Evolutionary conservation across 2,113 vertebrate species (phyloP), one percentile per base, ranked within the genome.

Genomic region (Columba livia): DNA sequence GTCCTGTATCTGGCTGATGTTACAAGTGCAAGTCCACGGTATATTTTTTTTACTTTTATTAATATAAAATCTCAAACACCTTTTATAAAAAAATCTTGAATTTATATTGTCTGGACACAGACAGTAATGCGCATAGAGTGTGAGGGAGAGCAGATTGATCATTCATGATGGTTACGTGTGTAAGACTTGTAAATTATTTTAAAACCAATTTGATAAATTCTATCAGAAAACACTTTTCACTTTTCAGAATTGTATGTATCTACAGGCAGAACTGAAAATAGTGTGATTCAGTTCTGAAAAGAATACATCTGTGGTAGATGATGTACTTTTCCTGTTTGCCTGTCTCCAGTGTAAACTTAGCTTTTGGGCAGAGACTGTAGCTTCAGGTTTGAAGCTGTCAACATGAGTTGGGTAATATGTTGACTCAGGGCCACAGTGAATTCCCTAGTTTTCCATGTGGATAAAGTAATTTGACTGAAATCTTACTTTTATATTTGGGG

Each of bases 291-390:
- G 25, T 67, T 64, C 60, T 93, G 51, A 47, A 94, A 66, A 94
- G 74, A 85, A 90, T 94, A 60, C 32, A 5, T 82, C 78, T 89
- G 84, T 89, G 81, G 81, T 85, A 62, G 82, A 73, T 93, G 61
- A 85, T 96, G 81, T 89, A 69, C 84, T 90, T 94, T 93, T 90
- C 88, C 88, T 96, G 85, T 97, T 96, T 96, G 79, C 82, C 79
- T 88, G 92, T 86, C 85, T 74, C 85, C 78, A 70, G 82, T 85
- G 87, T 91, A 93, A 96, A 96, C 85, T 88, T 94, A 77, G 89
- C 78, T 94, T 96, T 93, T 79, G 93, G 85, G 78, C 87, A 93
- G 85, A 85, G 70, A 93, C 81, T 83, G 47, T 85, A 79, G 54
- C 66, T 95, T 85, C 78, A 73, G 62, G 90, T 92, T 61, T 82